These are phyloP conservation scores for Erinaceus europaeus DNA, from an alignment of 2,113 vertebrate genomes.

Conservation along the genomic window DNA sequence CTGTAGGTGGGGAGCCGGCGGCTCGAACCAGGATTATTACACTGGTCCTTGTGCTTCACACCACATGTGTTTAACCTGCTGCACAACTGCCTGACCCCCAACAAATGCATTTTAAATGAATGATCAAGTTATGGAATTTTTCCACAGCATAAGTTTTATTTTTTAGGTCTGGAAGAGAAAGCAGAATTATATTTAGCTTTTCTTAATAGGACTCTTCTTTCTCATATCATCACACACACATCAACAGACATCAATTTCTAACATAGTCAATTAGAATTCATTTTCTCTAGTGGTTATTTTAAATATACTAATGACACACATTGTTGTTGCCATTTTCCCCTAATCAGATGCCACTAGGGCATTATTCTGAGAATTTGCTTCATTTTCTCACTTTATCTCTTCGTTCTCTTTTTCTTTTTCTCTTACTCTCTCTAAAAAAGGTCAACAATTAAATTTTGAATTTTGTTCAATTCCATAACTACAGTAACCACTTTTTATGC, in stretches of 20 bases:
- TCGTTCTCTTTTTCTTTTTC: not conserved
- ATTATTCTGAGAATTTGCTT: not conserved
- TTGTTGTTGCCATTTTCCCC: not conserved
- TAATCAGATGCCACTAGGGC: fast-evolving
- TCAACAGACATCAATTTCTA: not conserved
- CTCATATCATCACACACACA: too few relatives aligned
- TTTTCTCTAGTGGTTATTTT: not conserved
- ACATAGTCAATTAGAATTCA: not conserved
- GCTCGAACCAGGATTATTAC: too few relatives aligned
- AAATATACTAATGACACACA: not conserved
- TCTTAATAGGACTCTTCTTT: not conserved
- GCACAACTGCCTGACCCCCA: too few relatives aligned
- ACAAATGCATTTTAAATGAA: not conserved
- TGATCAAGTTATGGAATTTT: not conserved
- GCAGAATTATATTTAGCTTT: not conserved
- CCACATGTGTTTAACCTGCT: too few relatives aligned
- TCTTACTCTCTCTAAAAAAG: not conserved
- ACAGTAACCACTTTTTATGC: not conserved
- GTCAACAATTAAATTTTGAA: not conserved
- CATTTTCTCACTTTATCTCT: not conserved
- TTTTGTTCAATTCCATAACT: not conserved
- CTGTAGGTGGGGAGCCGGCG: too few relatives aligned
- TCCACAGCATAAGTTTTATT: not conserved
- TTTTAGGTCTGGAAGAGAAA: not conserved
- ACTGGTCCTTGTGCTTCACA: too few relatives aligned